Base-by-base conservation (phyloP, 1,140 invertebrate species). In the Platyscapa corneri region DNA sequence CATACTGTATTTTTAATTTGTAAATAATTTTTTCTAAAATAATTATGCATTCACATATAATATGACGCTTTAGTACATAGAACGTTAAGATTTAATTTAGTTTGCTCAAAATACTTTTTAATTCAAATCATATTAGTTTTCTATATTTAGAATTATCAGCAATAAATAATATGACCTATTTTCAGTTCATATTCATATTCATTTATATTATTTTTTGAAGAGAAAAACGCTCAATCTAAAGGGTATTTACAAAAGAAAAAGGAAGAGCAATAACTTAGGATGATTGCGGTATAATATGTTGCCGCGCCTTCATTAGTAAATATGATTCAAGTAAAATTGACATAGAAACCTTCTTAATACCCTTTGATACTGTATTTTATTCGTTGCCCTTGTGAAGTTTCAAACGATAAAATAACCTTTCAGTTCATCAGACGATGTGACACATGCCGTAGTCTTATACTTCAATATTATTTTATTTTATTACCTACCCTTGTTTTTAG, bases 271-370 rank as follows among this genome's bases (percentile, higher is more conserved):
- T 53, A 53, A 18, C 49, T 32, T 46, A 53, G 0, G 32, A 77
- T 34, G 32, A 78, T 78, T 78, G 32, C 30, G 34, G 0, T 53
- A 77, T 32, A 77, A 53, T 34, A 53, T 37, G 67, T 7, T 18
- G 80, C 10, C 34, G 12, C 30, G 53, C 70, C 67, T 56, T 42
- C 20, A 34, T 8, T 3, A 0, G 5, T 0, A 6, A 77, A 27
- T 79, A 64, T 64, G 32, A 23, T 10, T 82, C n/a, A 30, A 60
- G 32, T 23, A 42, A 80, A 80, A 84, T 79, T 80, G 77, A 85
- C 77, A 80, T 53, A 74, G 77, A 85, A 85, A 85, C 67, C 83
- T 72, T 16, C 64, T 79, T 80, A 80, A 34, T 64, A 53, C 27
- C 67, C 67, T 64, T 85, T 46, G 37, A 60, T 0, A 12, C 20